Evolutionary conservation across 2,888 invertebrate species (phyloP).

Genomic region (Diaperis boleti): DNA sequence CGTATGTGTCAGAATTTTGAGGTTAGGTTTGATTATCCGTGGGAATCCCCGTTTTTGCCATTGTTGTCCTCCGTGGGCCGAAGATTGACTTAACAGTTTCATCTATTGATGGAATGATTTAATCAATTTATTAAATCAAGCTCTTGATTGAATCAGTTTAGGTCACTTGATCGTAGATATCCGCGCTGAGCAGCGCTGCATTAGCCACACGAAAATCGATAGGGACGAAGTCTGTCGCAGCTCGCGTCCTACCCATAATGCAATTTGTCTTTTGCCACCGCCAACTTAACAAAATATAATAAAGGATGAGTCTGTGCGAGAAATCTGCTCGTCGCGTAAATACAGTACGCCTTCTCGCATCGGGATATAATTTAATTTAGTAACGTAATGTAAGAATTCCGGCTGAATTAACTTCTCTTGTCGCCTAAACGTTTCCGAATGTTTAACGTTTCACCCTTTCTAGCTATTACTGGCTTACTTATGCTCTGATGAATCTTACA

Average conservation of each 20-base stretch:
- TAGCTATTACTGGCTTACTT: conserved; percentile 65
- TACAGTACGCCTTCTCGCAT: conserved; percentile 43
- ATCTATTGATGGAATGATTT: conserved; percentile 64
- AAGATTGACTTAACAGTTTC: conserved; percentile 63
- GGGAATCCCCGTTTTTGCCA: conserved; percentile 38
- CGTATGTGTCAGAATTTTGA: no score
- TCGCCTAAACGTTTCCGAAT: conserved; percentile 64
- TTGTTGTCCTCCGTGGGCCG: conserved; percentile 31
- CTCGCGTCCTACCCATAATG: conserved; percentile 32
- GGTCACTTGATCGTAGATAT: conserved; percentile 42
- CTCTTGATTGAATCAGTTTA: conserved; percentile 44
- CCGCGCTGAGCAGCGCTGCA: no score
- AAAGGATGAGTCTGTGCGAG: conserved; percentile 38
- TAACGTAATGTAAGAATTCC: conserved; percentile 66
- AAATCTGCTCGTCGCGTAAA: conserved; percentile 44
- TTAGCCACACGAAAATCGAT: no score
- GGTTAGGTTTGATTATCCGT: no score
- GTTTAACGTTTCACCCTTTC: conserved; percentile 64
- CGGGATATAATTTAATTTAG: conserved; percentile 58
- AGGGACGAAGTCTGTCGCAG: conserved; percentile 19
- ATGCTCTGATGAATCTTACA: conserved; percentile 65
- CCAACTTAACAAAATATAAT: conserved; percentile 42
- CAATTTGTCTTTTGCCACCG: conserved; percentile 43
- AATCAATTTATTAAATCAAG: conserved; percentile 64
- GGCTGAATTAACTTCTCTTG: conserved; percentile 65